Base-by-base conservation (phyloP, 2,113 vertebrate species). In the Limnothrissa miodon region DNA sequence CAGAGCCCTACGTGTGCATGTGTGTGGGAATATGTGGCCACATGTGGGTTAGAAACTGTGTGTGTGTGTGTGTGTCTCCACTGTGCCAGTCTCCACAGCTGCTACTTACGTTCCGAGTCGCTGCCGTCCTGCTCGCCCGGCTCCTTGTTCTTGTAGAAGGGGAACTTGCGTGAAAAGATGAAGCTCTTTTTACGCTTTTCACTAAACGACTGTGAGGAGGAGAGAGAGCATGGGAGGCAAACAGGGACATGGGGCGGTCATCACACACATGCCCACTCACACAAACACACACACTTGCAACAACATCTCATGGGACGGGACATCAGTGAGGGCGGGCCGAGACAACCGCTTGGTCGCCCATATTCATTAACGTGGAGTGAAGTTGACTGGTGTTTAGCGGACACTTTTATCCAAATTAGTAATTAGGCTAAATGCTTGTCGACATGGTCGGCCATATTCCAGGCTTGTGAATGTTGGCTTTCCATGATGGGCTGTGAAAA, bases 111-210 rank as follows among this genome's bases (percentile, higher is more conserved):
- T 96, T 99, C 97, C 36, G 95, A 95, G 93, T 99, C 97, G 94
- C 97, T 97, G 94, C 95, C 95, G 93, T 99, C 98, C 94, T 96
- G 97, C 93, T 99, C 97, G 95, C 96, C 96, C 93, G 94, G 93
- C 93, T 98, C 97, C 97, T 96, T 99, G 97, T 95, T 99, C 97
- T 99, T 99, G 98, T 98, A 98, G 98, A 99, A 99, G 92, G 97
- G 98, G 95, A 99, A 99, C 93, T 99, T 99, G 98, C 97, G 97
- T 95, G 97, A 98, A 97, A 99, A 98, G 98, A 97, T 98, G 98
- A 99, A 96, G 97, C 94, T 99, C 96, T 99, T 99, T 99, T 97
- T 99, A 98, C 96, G 97, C 96, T 96, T 99, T 96, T 99, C 98
- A 99, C 96, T 98, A 96, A 97, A 96, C 97, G 98, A 98, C 97